These are phyloP conservation scores for Saturnia japonica DNA, from an alignment of 2,888 invertebrate genomes.

Conservation along the genomic window DNA sequence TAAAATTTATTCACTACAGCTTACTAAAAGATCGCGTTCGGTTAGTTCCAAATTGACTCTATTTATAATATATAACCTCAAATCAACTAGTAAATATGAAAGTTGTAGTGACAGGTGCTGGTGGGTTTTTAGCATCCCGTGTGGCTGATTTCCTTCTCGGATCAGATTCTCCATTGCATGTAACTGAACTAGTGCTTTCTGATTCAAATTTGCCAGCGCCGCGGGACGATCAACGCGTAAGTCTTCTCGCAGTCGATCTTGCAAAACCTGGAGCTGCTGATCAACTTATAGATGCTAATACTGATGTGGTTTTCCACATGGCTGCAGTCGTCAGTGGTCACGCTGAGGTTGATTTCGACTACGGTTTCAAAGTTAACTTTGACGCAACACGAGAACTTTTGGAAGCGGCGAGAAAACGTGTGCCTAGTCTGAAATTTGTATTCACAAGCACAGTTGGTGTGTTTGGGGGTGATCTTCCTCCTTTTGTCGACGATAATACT, in stretches of 20 bases:
- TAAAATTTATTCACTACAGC: slow-evolving; percentile 2
- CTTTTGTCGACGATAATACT: slow-evolving; percentile 41
- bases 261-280: not conserved
- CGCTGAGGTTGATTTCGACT: slow-evolving; percentile 55
- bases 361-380: slow-evolving; percentile 52
- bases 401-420: slow-evolving; percentile 43
- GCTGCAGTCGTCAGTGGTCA: slow-evolving; percentile 59
- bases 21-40: not conserved
- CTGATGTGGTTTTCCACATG: slow-evolving; percentile 51
- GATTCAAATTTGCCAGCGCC: slow-evolving; percentile 31
- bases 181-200: slow-evolving; percentile 40
- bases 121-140: slow-evolving; percentile 50
- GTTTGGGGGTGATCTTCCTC: slow-evolving; percentile 49
- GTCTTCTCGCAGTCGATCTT: slow-evolving; percentile 23
- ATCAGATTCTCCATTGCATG: slow-evolving; percentile 35
- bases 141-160: slow-evolving; percentile 41
- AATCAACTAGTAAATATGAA: slow-evolving; percentile 40
- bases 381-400: slow-evolving; percentile 53
- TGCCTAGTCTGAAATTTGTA: slow-evolving; percentile 43
- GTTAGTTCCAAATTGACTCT: not conserved
- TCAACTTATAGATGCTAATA: slow-evolving; percentile 39
- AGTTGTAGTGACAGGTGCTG: slow-evolving; percentile 55
- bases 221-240: slow-evolving; percentile 39
- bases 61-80: not conserved
- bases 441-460: slow-evolving; percentile 53